A percentile compares a stretch with the other conserved stretches of the same genome.
Evolutionary conservation across 2,888 invertebrate genomes (phyloP).

Genomic region (Eretmocerus hayati): DNA sequence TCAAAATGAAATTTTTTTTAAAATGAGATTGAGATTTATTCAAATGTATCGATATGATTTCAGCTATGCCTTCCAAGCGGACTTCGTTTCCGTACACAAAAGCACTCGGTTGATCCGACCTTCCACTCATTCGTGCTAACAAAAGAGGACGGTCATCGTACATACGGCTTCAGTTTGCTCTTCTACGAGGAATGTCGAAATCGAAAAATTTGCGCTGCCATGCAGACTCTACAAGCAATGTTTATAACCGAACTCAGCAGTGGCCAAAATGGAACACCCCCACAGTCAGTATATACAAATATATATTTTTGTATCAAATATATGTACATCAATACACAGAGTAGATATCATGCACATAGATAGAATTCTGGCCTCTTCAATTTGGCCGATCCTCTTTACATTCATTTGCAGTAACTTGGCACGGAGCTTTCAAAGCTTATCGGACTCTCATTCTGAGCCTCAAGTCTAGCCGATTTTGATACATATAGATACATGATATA

Average conservation of each 20-base stretch:
- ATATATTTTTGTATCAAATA: neutral
- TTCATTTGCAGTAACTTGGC: too few relatives aligned
- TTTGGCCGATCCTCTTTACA: too few relatives aligned
- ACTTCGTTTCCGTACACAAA: constrained; percentile 89
- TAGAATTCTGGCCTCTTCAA: too few relatives aligned
- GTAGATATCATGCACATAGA: too few relatives aligned
- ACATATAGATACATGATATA: too few relatives aligned
- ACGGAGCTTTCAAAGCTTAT: too few relatives aligned
- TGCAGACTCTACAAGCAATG: constrained; percentile 93
- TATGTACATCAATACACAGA: neutral
- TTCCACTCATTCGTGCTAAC: constrained; percentile 98
- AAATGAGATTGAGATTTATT: too few relatives aligned
- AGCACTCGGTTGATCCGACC: constrained; percentile 73
- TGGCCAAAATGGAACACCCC: constrained; percentile 54
- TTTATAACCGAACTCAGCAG: constrained; percentile 83
- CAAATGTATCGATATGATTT: neutral
- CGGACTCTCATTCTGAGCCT: too few relatives aligned
- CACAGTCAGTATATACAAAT: constrained; percentile 33
- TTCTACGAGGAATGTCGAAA: constrained; percentile 96
- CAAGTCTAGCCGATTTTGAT: too few relatives aligned
- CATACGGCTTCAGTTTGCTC: constrained; percentile 89
- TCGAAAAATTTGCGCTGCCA: constrained; percentile 86
- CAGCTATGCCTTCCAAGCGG: constrained; percentile 94
- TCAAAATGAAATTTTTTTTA: too few relatives aligned
- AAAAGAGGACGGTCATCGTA: constrained; percentile 89